Conservation (phyloP, 2,797 vertebrate genomes). For the Sparidentex hasta region DNA sequence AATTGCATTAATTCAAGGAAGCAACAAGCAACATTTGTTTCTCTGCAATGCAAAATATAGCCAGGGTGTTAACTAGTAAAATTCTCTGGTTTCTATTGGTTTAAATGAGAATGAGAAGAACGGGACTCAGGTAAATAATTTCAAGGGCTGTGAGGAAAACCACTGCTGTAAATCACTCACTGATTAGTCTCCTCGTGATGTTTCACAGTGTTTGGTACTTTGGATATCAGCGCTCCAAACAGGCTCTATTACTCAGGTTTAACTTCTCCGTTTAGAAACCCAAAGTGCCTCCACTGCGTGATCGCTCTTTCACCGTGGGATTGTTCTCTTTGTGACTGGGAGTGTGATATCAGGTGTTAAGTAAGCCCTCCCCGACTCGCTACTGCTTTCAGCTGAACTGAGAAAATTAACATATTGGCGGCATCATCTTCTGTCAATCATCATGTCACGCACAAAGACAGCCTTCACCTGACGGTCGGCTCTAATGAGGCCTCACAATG, state of each 20-base stretch:
- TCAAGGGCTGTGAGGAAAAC: background rate
- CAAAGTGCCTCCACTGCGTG: constrained; percentile 29
- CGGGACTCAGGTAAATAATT: background rate
- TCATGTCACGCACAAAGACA: constrained; percentile 30
- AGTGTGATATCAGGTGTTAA: constrained; percentile 63
- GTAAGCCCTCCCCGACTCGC: constrained; percentile 43
- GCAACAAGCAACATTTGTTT: background rate
- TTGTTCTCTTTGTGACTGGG: constrained; percentile 59
- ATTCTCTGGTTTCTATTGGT: too few relatives aligned
- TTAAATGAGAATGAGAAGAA: background rate
- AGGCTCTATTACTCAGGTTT: constrained; percentile 47
- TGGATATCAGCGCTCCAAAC: constrained; percentile 51
- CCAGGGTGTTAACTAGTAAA: too few relatives aligned
- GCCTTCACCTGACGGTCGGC: constrained; percentile 23
- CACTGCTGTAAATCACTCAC: constrained; percentile 41
- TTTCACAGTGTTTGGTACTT: constrained; percentile 57
- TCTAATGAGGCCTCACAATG: constrained; percentile 31
- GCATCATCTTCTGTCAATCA: constrained; percentile 45
- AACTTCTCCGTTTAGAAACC: constrained; percentile 47
- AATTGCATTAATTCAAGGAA: background rate
- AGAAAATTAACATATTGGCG: constrained; percentile 26
- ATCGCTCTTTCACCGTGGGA: constrained; percentile 49
- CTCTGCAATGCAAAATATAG: background rate
- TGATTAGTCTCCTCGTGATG: constrained; percentile 50
- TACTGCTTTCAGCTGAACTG: constrained; percentile 28